phyloP scores from a whole-genome alignment of 2,888 invertebrate genomes.

The Netelia fuscicornis region DNA sequence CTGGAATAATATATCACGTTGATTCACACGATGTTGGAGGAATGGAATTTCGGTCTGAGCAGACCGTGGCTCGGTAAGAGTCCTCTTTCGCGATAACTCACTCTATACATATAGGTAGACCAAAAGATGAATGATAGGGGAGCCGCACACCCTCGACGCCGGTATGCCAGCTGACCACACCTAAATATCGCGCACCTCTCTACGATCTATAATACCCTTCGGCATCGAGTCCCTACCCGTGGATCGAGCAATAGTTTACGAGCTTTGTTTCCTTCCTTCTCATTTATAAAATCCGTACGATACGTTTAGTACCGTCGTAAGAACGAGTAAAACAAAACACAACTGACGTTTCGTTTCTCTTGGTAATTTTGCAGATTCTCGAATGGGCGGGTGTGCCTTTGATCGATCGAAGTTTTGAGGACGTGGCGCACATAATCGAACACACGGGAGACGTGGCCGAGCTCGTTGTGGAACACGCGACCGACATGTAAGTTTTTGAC shows the following conservation, averaged over 20 bases:
- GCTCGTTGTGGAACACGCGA: conserved; percentile 93
- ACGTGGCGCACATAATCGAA: conserved; percentile 96
- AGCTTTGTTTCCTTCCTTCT: conserved; percentile 12
- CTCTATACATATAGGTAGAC: conserved; percentile 1
- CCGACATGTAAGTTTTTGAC: conserved; percentile 86
- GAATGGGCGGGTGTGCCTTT: conserved; percentile 97
- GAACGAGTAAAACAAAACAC: not conserved
- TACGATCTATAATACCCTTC: conserved; percentile 35
- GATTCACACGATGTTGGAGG: not conserved
- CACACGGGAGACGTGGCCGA: conserved; percentile 94
- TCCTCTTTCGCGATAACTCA: conserved; percentile 43
- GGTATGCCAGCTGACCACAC: conserved; percentile 50
- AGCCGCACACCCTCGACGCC: conserved; percentile 53
- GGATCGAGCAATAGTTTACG: conserved; percentile 12
- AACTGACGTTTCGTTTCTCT: conserved; percentile 31
- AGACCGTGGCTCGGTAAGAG: conserved; percentile 21
- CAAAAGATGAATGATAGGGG: conserved; percentile 52
- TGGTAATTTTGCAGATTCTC: conserved; percentile 87
- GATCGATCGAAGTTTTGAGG: conserved; percentile 96
- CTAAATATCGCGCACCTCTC: conserved; percentile 60
- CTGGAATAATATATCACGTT: too few species aligned
- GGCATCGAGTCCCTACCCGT: conserved; percentile 29
- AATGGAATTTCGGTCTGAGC: conserved; percentile 1
- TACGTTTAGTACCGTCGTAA: too few species aligned
- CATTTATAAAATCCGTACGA: conserved; percentile 4